Evolutionary conservation across 2,797 vertebrate species (phyloP).

Genomic region (Graptemys geographica): DNA sequence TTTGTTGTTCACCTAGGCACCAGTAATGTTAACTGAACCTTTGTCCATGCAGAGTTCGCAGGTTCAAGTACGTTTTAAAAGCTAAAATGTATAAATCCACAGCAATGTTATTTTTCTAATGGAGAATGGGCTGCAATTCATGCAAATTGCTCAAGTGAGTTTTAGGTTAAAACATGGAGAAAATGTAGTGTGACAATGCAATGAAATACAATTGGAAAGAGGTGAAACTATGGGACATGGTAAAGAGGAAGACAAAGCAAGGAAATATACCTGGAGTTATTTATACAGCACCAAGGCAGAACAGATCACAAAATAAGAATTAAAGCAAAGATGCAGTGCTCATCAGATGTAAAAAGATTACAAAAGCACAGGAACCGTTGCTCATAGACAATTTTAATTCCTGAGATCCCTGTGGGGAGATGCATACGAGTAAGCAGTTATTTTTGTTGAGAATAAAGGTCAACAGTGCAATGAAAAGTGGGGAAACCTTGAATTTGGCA

Average conservation of each 20-base stretch:
- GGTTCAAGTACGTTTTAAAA: background rate
- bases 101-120: conserved; percentile 23
- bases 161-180: conserved; percentile 36
- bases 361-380: background rate
- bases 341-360: background rate
- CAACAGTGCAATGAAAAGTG: background rate
- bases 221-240: background rate
- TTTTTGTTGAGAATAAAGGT: conserved; percentile 31
- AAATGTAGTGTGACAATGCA: conserved; percentile 13
- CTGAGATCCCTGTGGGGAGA: background rate
- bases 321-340: background rate
- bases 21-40: background rate
- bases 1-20: background rate
- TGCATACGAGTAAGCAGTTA: background rate
- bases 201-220: conserved; percentile 36
- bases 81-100: background rate
- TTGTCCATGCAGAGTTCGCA: conserved; percentile 13
- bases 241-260: conserved; percentile 25
- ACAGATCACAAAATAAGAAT: background rate
- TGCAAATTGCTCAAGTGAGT: background rate
- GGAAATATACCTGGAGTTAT: conserved; percentile 5
- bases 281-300: background rate
- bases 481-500: background rate
- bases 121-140: conserved; percentile 31
- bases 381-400: background rate